Evolutionary conservation across 2,888 invertebrate genomes (phyloP).

Genomic region (Theodoxus fluviatilis): DNA sequence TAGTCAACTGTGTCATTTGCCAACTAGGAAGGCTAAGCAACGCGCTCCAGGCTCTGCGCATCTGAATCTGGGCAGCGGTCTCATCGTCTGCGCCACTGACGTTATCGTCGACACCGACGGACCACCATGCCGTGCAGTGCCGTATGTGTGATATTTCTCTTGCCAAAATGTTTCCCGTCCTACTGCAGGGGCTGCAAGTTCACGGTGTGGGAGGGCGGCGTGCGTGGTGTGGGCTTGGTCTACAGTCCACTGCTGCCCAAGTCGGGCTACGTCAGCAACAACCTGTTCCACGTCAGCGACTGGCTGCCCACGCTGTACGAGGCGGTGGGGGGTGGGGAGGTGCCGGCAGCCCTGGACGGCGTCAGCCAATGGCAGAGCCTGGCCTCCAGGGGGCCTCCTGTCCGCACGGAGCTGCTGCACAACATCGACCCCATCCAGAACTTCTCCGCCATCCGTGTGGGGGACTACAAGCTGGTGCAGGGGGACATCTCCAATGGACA

Average conservation of each 20-base stretch:
- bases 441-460: slow-evolving; percentile 48
- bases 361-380: slow-evolving; percentile 78
- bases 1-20: no score
- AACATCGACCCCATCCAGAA: slow-evolving; percentile 54
- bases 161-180: no score
- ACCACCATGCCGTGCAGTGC: no score
- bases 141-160: no score
- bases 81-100: no score
- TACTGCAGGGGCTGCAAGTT: slow-evolving; percentile 62
- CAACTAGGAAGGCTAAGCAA: no score
- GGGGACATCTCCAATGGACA: slow-evolving; percentile 45
- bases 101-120: no score
- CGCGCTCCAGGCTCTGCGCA: no score
- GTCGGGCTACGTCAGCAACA: slow-evolving; percentile 73
- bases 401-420: slow-evolving; percentile 71
- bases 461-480: slow-evolving; percentile 56
- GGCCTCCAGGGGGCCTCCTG: slow-evolving; percentile 71
- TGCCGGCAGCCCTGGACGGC: slow-evolving; percentile 72
- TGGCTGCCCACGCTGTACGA: slow-evolving; percentile 86
- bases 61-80: no score
- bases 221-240: slow-evolving; percentile 80
- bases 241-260: slow-evolving; percentile 77
- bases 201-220: slow-evolving; percentile 75
- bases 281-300: slow-evolving; percentile 82
- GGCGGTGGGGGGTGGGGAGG: slow-evolving; percentile 72